Conservation (phyloP, 1,140 invertebrate genomes). For the Sesamia nonagrioides region DNA sequence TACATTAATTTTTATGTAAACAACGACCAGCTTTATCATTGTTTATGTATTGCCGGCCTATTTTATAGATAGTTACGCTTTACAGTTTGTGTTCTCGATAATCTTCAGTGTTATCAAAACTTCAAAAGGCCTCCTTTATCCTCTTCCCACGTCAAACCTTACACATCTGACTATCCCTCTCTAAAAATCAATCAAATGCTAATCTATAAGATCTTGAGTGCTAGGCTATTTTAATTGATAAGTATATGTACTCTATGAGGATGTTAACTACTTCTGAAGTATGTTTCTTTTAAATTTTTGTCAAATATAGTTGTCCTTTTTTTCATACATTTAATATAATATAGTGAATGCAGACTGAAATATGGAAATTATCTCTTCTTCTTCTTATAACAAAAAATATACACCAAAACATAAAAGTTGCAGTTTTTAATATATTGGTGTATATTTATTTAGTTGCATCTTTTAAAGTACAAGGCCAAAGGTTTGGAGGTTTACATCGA, state of each 20-base stretch:
- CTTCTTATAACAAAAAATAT: too few relatives aligned
- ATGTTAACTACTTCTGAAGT: too few relatives aligned
- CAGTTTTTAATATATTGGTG: too few relatives aligned
- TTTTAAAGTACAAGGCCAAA: too few relatives aligned
- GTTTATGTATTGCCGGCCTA: slow-evolving; percentile 10
- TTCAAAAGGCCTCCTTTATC: neutral
- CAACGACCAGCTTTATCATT: neutral
- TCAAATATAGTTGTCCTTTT: too few relatives aligned
- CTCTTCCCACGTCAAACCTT: neutral
- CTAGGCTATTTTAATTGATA: neutral
- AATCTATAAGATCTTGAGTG: neutral
- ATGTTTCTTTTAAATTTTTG: too few relatives aligned
- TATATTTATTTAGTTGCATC: too few relatives aligned
- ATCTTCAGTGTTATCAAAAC: neutral
- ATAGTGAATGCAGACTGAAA: too few relatives aligned
- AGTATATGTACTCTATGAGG: neutral
- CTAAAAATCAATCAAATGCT: slow-evolving; percentile 30
- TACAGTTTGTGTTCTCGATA: neutral
- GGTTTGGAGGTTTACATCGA: too few relatives aligned
- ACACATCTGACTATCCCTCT: neutral
- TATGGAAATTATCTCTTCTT: too few relatives aligned
- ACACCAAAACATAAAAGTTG: too few relatives aligned
- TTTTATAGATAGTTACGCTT: slow-evolving; percentile 19
- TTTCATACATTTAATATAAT: too few relatives aligned
- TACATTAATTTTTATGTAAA: neutral